phyloP scores from a whole-genome alignment of 2,797 vertebrate genomes.

The Euthynnus affinis region DNA sequence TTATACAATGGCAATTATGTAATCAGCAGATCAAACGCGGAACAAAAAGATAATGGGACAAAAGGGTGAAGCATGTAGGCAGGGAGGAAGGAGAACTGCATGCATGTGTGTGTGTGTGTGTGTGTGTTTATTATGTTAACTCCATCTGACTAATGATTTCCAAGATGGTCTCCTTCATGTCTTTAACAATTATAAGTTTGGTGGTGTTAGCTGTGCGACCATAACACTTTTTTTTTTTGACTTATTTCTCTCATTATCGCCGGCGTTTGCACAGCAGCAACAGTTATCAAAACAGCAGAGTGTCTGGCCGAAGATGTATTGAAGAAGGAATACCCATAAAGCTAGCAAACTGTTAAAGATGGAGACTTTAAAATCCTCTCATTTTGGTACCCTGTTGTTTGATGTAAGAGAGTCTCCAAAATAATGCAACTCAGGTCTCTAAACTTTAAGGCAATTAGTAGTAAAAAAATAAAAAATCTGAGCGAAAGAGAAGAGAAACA shows the following conservation, averaged over 20 bases:
- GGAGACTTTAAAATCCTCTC: too few species aligned
- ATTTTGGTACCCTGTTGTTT: neutral
- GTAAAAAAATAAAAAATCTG: neutral
- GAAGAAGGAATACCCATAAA: neutral
- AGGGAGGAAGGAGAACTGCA: slow-evolving; percentile 21
- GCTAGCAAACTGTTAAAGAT: neutral
- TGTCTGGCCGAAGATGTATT: neutral
- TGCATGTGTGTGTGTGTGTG: neutral
- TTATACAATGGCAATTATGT: slow-evolving; percentile 69
- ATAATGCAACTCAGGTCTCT: neutral
- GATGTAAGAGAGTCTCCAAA: neutral
- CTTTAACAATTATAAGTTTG: slow-evolving; percentile 5
- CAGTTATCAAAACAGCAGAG: too few species aligned
- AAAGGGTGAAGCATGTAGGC: slow-evolving; percentile 59
- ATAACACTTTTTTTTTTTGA: too few species aligned
- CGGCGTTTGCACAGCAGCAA: neutral
- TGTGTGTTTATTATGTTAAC: neutral
- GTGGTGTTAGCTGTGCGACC: too few species aligned
- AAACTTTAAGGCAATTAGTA: neutral
- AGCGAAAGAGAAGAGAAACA: neutral
- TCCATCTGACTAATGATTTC: neutral
- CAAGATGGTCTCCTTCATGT: neutral
- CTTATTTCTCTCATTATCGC: too few species aligned
- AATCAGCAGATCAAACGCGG: slow-evolving; percentile 64
- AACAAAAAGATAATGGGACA: slow-evolving; percentile 59